Evolutionary conservation across 1,140 invertebrate species (phyloP), one percentile per base, ranked within the genome.

Genomic region (Mylabris phalerata): DNA sequence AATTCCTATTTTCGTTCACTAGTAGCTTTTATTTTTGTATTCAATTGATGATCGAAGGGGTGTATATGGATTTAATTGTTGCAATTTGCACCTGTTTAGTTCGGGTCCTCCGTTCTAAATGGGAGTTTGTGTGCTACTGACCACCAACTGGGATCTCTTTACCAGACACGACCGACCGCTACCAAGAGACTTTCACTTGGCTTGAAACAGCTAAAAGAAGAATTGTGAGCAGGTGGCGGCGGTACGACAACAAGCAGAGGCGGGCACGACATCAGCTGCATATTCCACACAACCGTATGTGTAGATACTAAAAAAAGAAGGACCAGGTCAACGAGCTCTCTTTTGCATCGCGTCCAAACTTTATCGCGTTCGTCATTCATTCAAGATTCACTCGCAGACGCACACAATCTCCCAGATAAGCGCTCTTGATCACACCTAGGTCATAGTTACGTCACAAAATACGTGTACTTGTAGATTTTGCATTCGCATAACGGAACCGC

Each of bases 111-210:
- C 54, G 62, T 55, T 42, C 48, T 55, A 42, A 55, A 50, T 55
- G 55, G 55, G 44, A 51, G 50, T 64, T 58, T 59, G 60, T 64
- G 56, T 64, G 63, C 50, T 64, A 64, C 63, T 64, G 61, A 64
- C 57, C 51, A 45, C 13, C 13, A 32, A 25, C 43, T 51, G 40
- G 48, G 39, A 32, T 40, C 39, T 49, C 32, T 32, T 32, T 32
- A 32, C 32, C 32, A 32, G 32, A 32, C 32, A 32, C 32, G 32
- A 32, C 57, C 55, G 41, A 48, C 50, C 45, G 11, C 32, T 32
- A 32, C 32, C 32, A 32, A 5, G 32, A 32, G 46, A 62, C 60
- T 62, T 62, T 62, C 61, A 62, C 61, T 62, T 55, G 58, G 52
- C 48, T 32, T 50, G 49, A 55, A 46, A 46, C 32, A 45, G 57